Evolutionary conservation across 2,797 vertebrate species (phyloP), one percentile per base, ranked within the genome.

Genomic region (Rachycentron canadum): DNA sequence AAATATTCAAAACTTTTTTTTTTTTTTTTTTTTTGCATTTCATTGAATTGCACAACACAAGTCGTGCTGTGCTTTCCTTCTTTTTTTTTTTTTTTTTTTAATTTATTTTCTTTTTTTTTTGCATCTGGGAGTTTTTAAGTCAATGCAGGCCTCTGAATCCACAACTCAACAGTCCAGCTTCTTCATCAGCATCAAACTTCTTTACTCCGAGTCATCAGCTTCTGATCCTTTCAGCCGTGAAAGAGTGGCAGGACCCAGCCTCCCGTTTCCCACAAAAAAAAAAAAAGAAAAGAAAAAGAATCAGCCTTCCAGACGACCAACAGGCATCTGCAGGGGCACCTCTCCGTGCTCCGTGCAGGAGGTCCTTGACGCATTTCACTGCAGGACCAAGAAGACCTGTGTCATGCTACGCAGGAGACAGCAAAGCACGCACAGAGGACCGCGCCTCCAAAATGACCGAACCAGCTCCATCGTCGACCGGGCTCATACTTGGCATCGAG

Each of bases 61-160:
- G 81, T 74, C 52, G 34, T 14, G 34, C n/a, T 73, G 66, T 58
- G 75, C 50, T 66, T 65, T 69, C 58, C 61, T 32, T 67, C 74
- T 58, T 70, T 89, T 81, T 88, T 81, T 25, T 66, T 78, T 65
- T 73, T 88, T 30, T 60, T 76, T 58, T 69, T 89, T 81, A n/a
- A n/a, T n/a, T n/a, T n/a, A n/a, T n/a, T n/a, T n/a, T n/a, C n/a
- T 89, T 79, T 28, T 67, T 78, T 66, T 73, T 89, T 82, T 86
- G 84, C 79, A 82, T 84, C 59, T 82, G 75, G 67, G 57, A 76
- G 73, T 78, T 73, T 5, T 52, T 30, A 17, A 43, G 60, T 76
- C 56, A 61, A 73, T 74, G 59, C 57, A 78, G 76, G 50, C 62
- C 36, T 59, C 38, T 38, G 13, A 62, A 58, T 23, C 7, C 8